These are phyloP conservation scores for Drepana falcataria DNA, from an alignment of 2,888 invertebrate species.

Conservation along the genomic window DNA sequence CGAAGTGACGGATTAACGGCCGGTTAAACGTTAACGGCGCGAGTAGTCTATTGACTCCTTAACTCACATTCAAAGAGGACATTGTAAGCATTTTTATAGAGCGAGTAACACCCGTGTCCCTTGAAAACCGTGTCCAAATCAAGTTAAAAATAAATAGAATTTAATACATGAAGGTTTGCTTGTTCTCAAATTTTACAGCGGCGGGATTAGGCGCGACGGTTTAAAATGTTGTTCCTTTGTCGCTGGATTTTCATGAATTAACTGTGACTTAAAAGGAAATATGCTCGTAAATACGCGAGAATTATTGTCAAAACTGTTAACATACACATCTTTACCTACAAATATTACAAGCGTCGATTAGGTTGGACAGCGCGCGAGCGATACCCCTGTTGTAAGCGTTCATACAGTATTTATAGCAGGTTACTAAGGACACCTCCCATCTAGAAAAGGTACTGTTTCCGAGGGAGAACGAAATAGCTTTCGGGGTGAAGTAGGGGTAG, in stretches of 20 bases:
- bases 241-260: slow-evolving; percentile 17
- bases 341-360: too few relatives aligned
- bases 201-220: slow-evolving; percentile 34
- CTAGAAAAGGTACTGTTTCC: too few relatives aligned
- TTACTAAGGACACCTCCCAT: too few relatives aligned
- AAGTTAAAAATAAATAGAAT: slow-evolving; percentile 23
- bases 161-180: slow-evolving; percentile 8
- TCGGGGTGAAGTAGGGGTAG: too few relatives aligned
- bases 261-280: slow-evolving; percentile 29
- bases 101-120: slow-evolving; percentile 17
- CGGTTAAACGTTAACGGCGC: slow-evolving; percentile 11
- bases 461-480: too few relatives aligned
- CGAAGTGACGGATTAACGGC: neutral
- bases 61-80: slow-evolving; percentile 16
- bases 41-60: slow-evolving; percentile 11
- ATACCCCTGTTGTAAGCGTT: too few relatives aligned
- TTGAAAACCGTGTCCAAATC: slow-evolving; percentile 12
- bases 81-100: slow-evolving; percentile 28
- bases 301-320: neutral
- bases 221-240: slow-evolving; percentile 25
- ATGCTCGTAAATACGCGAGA: slow-evolving; percentile 16
- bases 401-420: too few relatives aligned
- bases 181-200: slow-evolving; percentile 19
- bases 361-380: too few relatives aligned
- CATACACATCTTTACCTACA: too few relatives aligned